These are phyloP conservation scores for Drosophila simulans DNA, from an alignment of 1,140 invertebrate genomes.

Conservation along the genomic window DNA sequence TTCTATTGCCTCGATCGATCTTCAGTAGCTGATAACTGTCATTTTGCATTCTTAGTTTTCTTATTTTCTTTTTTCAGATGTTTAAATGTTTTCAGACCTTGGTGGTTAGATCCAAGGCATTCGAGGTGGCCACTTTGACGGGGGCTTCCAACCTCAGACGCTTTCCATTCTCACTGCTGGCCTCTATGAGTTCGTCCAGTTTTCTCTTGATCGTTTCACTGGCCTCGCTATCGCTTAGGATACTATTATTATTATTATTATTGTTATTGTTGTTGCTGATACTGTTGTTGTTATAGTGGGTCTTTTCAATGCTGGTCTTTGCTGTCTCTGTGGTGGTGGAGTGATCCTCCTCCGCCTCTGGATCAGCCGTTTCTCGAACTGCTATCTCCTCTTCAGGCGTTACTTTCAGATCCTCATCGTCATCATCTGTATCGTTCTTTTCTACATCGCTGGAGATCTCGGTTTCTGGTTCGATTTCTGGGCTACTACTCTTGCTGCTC, in stretches of 20 bases:
- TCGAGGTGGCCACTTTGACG: conserved; percentile 71
- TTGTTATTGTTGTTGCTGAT: conserved; percentile 67
- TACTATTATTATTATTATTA: conserved; percentile 63
- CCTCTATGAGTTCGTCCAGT: conserved; percentile 72
- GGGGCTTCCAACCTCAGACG: conserved; percentile 85
- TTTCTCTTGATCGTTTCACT: conserved; percentile 82
- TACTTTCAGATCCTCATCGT: conserved; percentile 27
- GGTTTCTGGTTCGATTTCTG: conserved; percentile 47
- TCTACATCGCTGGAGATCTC: conserved; percentile 51
- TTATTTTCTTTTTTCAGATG: not conserved
- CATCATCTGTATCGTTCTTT: conserved; percentile 64
- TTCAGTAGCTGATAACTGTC: conserved; percentile 37
- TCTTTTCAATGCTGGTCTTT: conserved; percentile 64
- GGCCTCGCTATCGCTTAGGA: conserved; percentile 57
- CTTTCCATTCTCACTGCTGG: conserved; percentile 85
- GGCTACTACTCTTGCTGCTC: conserved; percentile 53
- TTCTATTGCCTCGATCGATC: conserved; percentile 45
- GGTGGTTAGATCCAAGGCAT: conserved; percentile 89
- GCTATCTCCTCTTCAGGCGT: conserved; percentile 82
- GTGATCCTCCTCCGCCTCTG: conserved; percentile 48
- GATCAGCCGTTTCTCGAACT: conserved; percentile 36
- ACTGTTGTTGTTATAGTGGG: conserved; percentile 62
- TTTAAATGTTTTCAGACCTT: conserved; percentile 73
- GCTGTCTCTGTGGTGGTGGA: conserved; percentile 41
- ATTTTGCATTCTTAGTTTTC: conserved; percentile 5